A percentile compares a stretch with the other conserved stretches of the same genome.
These are phyloP conservation scores for Aplysia californica DNA, from an alignment of 1,140 invertebrate genomes.

Conservation along the genomic window DNA sequence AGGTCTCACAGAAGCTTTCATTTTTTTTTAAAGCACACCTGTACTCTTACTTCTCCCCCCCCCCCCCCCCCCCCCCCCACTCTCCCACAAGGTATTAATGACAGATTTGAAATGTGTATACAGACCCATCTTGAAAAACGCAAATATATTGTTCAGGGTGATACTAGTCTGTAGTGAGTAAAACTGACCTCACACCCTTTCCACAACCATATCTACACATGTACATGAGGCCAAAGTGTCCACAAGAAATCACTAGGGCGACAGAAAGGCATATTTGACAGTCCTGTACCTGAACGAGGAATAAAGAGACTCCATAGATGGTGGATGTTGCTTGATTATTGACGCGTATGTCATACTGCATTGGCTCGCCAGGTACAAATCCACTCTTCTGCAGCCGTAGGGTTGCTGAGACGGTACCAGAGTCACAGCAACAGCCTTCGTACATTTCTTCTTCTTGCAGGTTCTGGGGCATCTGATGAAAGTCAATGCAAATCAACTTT, in stretches of 20 bases:
- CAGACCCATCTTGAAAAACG: too few relatives aligned
- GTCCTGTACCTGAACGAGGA: slow-evolving; percentile 43
- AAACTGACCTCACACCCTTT: too few relatives aligned
- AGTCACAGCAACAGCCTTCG: slow-evolving; percentile 53
- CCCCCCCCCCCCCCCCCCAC: too few relatives aligned
- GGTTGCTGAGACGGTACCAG: slow-evolving; percentile 36
- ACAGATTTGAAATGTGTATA: too few relatives aligned
- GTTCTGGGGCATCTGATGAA: slow-evolving; percentile 7
- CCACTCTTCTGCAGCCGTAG: slow-evolving; percentile 49
- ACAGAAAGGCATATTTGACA: not conserved
- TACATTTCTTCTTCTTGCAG: slow-evolving; percentile 36
- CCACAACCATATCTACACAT: too few relatives aligned
- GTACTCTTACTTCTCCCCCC: too few relatives aligned
- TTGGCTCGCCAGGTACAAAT: slow-evolving; percentile 54
- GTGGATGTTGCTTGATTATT: slow-evolving; percentile 47
- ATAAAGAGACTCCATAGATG: slow-evolving; percentile 32
- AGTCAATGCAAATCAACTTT: too few relatives aligned
- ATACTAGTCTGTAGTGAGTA: too few relatives aligned
- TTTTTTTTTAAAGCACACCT: too few relatives aligned
- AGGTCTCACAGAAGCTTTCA: too few relatives aligned
- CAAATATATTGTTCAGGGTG: too few relatives aligned
- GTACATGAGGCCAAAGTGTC: not conserved
- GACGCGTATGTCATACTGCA: slow-evolving; percentile 43
- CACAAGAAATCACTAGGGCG: not conserved
- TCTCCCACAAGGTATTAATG: too few relatives aligned